A percentile compares a stretch with the other conserved stretches of the same genome.
Evolutionary conservation across 2,888 invertebrate species (phyloP).

Genomic region (Neelides folsomi): DNA sequence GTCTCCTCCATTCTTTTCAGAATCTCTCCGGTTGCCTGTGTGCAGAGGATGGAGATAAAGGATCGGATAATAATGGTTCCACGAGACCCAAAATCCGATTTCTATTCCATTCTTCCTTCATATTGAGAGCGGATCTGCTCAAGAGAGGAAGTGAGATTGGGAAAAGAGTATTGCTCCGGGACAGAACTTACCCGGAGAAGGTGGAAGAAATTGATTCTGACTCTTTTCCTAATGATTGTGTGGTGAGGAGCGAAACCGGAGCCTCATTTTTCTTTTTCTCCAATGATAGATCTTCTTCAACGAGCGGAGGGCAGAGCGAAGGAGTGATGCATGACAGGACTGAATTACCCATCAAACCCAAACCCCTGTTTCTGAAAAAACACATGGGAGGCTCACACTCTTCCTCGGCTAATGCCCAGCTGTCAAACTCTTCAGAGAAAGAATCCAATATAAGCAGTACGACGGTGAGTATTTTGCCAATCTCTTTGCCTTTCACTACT

Average conservation of each 20-base stretch:
- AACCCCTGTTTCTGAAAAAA: slow-evolving; percentile 69
- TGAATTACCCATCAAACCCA: slow-evolving; percentile 55
- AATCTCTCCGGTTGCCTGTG: no score
- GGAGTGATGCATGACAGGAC: slow-evolving; percentile 26
- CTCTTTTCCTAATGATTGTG: neutral
- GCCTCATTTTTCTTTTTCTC: neutral
- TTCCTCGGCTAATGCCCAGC: neutral
- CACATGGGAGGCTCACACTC: neutral
- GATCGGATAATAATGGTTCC: no score
- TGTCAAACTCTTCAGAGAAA: neutral
- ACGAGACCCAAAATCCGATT: no score
- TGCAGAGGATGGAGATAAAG: no score
- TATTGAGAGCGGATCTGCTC: no score
- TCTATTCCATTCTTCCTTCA: no score
- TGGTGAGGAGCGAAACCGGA: no score
- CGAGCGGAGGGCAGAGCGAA: no score
- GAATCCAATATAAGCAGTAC: neutral
- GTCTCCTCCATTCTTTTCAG: neutral
- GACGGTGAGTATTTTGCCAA: neutral
- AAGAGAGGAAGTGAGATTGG: no score
- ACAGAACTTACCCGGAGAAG: neutral
- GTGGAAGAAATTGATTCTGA: neutral
- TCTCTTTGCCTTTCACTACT: neutral
- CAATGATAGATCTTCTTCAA: neutral
- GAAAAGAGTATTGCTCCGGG: no score